These are phyloP conservation scores for Campopleginae sp. DNA, from an alignment of 2,888 invertebrate species.

Conservation along the genomic window DNA sequence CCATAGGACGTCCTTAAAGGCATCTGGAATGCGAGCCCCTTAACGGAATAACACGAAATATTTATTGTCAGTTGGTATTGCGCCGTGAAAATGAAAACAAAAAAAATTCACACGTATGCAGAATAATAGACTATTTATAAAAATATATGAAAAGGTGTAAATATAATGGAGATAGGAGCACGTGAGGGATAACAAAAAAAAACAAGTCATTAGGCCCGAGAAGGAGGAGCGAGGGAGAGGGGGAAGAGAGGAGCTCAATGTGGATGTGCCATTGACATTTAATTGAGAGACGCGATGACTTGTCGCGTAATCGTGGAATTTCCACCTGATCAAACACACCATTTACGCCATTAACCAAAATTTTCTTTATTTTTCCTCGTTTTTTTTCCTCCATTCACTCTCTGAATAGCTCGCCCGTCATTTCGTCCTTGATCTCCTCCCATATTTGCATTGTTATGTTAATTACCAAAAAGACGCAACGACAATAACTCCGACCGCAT, in stretches of 20 bases:
- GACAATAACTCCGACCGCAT: slow-evolving; percentile 83
- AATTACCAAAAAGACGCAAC: slow-evolving; percentile 78
- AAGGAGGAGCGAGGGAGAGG: neutral
- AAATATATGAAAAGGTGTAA: neutral
- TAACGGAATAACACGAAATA: slow-evolving; percentile 82
- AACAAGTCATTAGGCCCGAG: neutral
- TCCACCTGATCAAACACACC: slow-evolving; percentile 83
- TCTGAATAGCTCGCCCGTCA: no score
- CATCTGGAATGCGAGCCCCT: slow-evolving; percentile 75
- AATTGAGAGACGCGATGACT: slow-evolving; percentile 51
- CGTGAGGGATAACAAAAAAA: neutral
- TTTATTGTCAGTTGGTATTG: slow-evolving; percentile 75
- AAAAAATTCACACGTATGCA: slow-evolving; percentile 3
- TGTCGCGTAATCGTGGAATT: slow-evolving; percentile 75
- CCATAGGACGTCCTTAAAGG: no score
- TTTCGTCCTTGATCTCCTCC: no score
- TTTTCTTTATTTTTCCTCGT: slow-evolving; percentile 4
- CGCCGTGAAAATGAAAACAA: slow-evolving; percentile 57
- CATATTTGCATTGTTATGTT: slow-evolving; percentile 84
- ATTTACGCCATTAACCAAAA: slow-evolving; percentile 69
- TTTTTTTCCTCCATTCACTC: slow-evolving; percentile 18
- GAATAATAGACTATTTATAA: neutral
- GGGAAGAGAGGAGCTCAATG: slow-evolving; percentile 1
- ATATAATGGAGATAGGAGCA: slow-evolving; percentile 4
- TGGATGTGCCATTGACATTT: slow-evolving; percentile 29